Percentiles rank a stretch among this genome's conserved stretches.
Conservation (phyloP, 1,140 invertebrate genomes). For the Drosophila kikkawai region DNA sequence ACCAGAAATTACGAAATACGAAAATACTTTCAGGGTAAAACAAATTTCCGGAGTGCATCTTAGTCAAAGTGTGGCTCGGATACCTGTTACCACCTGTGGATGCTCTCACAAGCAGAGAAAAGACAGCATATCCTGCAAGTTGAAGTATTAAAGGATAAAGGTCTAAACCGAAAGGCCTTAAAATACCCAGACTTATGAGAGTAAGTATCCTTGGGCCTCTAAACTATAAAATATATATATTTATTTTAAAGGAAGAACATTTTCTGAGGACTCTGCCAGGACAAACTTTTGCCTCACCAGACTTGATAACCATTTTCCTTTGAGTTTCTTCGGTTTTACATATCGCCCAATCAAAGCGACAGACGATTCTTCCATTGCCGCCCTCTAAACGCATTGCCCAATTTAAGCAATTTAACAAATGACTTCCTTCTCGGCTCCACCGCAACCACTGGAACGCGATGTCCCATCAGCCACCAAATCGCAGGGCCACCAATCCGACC, state of each 20-base stretch:
- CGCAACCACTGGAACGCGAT: conserved; percentile 51
- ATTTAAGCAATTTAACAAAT: conserved; percentile 58
- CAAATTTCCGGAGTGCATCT: not conserved
- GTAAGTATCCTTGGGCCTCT: not conserved
- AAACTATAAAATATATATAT: not conserved
- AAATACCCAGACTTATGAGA: too few species aligned
- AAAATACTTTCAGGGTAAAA: not conserved
- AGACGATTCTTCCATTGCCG: not conserved
- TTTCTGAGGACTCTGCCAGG: not conserved
- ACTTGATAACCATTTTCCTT: conserved; percentile 24
- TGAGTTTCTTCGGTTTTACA: conserved; percentile 23
- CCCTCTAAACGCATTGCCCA: conserved; percentile 22
- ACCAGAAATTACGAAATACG: conserved; percentile 9
- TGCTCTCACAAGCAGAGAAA: not conserved
- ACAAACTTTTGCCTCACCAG: conserved; percentile 20
- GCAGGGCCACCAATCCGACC: conserved; percentile 45
- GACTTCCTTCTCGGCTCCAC: conserved; percentile 40
- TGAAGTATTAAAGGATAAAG: not conserved
- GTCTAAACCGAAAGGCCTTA: not conserved
- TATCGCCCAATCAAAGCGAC: conserved; percentile 22
- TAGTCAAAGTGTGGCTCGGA: not conserved
- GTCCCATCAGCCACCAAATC: conserved; percentile 26
- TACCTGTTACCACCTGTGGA: not conserved
- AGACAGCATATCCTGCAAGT: not conserved
- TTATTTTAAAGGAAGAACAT: not conserved